Conservation (phyloP, 2,888 invertebrate species). For the Iselma pallidipennis region DNA sequence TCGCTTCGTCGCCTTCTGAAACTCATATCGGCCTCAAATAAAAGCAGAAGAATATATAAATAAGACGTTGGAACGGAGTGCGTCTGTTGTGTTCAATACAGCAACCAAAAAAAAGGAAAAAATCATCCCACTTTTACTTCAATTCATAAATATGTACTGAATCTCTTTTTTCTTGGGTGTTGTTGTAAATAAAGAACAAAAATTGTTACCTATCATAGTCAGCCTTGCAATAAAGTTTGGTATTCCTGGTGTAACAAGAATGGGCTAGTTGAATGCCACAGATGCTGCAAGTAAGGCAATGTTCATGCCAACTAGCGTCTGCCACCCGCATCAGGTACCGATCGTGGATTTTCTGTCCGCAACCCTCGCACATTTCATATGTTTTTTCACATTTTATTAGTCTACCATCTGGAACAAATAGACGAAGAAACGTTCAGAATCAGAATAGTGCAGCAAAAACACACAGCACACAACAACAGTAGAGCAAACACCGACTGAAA, state of each 20-base stretch:
- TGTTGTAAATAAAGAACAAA: background rate
- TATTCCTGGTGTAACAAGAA: constrained; percentile 93
- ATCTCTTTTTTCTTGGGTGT: too few relatives aligned
- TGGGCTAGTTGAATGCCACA: constrained; percentile 89
- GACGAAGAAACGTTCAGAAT: constrained; percentile 3
- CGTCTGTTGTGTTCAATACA: background rate
- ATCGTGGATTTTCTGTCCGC: constrained; percentile 93
- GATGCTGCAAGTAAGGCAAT: constrained; percentile 93
- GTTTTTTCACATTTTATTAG: constrained; percentile 78
- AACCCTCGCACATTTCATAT: constrained; percentile 91
- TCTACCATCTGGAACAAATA: constrained; percentile 43
- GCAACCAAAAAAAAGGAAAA: background rate
- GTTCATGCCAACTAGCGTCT: constrained; percentile 95
- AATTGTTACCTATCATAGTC: constrained; percentile 91
- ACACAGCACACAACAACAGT: background rate
- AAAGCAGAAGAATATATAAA: constrained; percentile 40
- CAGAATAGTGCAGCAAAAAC: background rate
- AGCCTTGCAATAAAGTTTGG: constrained; percentile 93
- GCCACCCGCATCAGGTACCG: constrained; percentile 93
- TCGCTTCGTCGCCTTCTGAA: constrained; percentile 46
- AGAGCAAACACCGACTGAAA: background rate
- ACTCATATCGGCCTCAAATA: constrained; percentile 44
- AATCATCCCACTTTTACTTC: background rate
- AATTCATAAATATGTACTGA: constrained; percentile 7
- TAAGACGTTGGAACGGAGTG: constrained; percentile 13